A percentile compares a stretch with the other conserved stretches of the same genome.
phyloP scores from a whole-genome alignment of 1,140 invertebrate species.

The Eufriesea mexicana region DNA sequence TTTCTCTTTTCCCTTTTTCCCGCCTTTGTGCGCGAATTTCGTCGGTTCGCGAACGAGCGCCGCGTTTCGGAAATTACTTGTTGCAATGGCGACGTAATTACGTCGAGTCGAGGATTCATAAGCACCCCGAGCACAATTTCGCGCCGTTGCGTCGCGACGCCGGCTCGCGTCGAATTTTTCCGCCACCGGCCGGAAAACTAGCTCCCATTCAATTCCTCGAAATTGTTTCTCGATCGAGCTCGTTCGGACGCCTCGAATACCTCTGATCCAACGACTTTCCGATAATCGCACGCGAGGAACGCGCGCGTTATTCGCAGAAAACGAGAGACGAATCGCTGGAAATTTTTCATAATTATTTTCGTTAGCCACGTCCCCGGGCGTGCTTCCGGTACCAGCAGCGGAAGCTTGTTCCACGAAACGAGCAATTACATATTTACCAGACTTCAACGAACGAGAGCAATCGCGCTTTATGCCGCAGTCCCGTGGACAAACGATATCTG shows the following conservation, averaged over 20 bases:
- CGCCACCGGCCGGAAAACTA: not conserved
- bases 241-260: not conserved
- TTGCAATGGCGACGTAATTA: conserved; percentile 33
- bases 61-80: conserved; percentile 37
- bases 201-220: not conserved
- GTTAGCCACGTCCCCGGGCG: not conserved
- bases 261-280: not conserved
- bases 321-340: no score
- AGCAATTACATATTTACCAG: conserved; percentile 38
- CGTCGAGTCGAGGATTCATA: conserved; percentile 32
- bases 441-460: conserved; percentile 3
- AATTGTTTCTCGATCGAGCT: conserved; percentile 28
- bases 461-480: not conserved
- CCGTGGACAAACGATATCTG: not conserved
- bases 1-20: not conserved
- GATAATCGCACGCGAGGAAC: not conserved
- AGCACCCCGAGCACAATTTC: conserved; percentile 22
- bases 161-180: conserved; percentile 40
- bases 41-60: not conserved
- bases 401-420: not conserved
- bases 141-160: not conserved
- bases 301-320: not conserved
- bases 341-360: conserved; percentile 19
- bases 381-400: not conserved
- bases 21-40: not conserved